Conservation (phyloP, 2,113 vertebrate species). For the Pseudopipra pipra region DNA sequence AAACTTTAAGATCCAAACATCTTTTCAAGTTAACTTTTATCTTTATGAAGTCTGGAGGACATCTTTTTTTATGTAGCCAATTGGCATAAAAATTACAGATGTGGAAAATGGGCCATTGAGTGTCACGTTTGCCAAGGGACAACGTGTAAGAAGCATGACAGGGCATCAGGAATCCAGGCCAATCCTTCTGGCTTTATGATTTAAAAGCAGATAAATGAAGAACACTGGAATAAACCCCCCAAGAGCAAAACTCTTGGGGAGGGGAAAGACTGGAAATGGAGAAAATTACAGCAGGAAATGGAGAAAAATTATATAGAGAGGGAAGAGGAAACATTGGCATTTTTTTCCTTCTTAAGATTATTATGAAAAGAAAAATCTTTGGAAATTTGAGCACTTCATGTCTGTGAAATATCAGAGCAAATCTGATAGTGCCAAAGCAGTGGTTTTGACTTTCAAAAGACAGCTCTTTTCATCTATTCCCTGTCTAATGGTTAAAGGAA, state of each 20-base stretch:
- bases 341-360: neutral
- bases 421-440: neutral
- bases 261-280: neutral
- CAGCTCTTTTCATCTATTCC: neutral
- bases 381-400: neutral
- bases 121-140: neutral
- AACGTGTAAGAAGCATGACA: neutral
- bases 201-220: neutral
- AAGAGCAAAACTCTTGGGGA: neutral
- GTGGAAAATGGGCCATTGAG: slow-evolving; percentile 2
- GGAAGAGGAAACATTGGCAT: neutral
- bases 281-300: neutral
- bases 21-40: slow-evolving; percentile 1
- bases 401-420: neutral
- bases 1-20: slow-evolving; percentile 12
- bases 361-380: neutral
- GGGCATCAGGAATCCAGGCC: neutral
- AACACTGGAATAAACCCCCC: neutral
- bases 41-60: neutral
- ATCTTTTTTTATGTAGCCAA: neutral
- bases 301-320: neutral
- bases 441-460: neutral
- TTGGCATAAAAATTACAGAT: slow-evolving; percentile 46
- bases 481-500: neutral
- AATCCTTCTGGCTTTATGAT: neutral